These are phyloP conservation scores for Prunella strophiata DNA, from an alignment of 2,797 vertebrate species.

Conservation along the genomic window DNA sequence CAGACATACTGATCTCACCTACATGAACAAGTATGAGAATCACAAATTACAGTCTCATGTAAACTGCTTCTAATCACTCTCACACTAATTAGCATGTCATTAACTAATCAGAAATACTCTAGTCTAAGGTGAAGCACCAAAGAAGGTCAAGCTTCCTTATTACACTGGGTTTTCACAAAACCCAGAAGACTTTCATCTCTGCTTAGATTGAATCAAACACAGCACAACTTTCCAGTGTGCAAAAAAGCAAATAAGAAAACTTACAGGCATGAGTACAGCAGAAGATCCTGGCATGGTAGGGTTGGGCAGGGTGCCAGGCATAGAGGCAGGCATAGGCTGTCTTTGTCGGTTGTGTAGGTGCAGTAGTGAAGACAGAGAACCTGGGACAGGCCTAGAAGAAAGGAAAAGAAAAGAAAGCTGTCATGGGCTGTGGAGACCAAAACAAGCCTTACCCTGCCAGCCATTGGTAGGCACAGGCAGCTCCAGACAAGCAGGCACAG, in stretches of 20 bases:
- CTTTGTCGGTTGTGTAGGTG: constrained; percentile 99
- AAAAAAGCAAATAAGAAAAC: constrained; percentile 57
- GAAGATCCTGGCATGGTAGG: constrained; percentile 98
- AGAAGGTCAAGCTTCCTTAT: not conserved
- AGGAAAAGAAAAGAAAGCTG: not conserved
- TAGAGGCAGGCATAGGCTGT: constrained; percentile 99
- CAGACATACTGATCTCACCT: not conserved
- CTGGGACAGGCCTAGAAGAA: constrained; percentile 91
- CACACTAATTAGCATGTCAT: not conserved
- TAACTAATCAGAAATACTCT: not conserved
- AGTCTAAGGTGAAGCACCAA: not conserved
- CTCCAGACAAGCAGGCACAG: not conserved
- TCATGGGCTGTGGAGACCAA: not conserved
- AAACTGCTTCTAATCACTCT: not conserved
- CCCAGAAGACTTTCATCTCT: not conserved
- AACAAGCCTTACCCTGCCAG: not conserved
- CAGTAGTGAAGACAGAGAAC: constrained; percentile 96
- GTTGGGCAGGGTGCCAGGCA: constrained; percentile 97
- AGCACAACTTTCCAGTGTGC: accelerated
- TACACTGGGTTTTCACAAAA: not conserved
- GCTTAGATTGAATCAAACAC: not conserved
- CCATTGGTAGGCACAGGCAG: not conserved
- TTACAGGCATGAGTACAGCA: constrained; percentile 97
- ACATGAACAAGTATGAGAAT: not conserved
- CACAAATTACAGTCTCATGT: not conserved